Percentiles rank a stretch among this genome's conserved stretches.
These are phyloP conservation scores for Tympanoctomys barrerae DNA, from an alignment of 2,797 vertebrate genomes.

Conservation along the genomic window DNA sequence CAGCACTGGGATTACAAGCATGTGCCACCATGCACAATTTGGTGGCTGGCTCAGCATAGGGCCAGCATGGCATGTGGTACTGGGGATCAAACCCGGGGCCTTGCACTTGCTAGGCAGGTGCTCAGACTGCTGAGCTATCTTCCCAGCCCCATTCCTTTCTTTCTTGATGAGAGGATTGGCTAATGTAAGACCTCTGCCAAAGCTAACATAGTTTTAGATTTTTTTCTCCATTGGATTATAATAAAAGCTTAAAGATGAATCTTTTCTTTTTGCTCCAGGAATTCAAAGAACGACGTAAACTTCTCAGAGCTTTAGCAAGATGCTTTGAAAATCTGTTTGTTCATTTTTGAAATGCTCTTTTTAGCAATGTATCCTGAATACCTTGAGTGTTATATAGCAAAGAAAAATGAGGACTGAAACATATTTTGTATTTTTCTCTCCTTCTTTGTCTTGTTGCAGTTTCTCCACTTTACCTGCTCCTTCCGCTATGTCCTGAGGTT, in stretches of 20 bases:
- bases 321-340: not conserved
- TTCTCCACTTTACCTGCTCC: not conserved
- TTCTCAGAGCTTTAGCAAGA: not conserved
- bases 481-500: not conserved
- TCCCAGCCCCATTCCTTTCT: not conserved
- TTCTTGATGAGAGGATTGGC: not conserved
- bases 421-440: not conserved
- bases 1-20: too few relatives aligned
- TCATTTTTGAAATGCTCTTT: not conserved
- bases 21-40: too few relatives aligned
- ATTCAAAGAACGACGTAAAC: not conserved
- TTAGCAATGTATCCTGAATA: not conserved
- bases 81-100: too few relatives aligned
- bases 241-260: not conserved
- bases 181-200: not conserved
- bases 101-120: too few relatives aligned
- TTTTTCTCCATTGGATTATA: not conserved
- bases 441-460: not conserved
- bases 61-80: too few relatives aligned
- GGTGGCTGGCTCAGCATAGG: too few relatives aligned
- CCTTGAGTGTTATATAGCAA: not conserved
- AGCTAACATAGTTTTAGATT: not conserved
- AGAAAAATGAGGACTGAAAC: not conserved
- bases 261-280: not conserved
- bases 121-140: too few relatives aligned